Evolutionary conservation across 2,113 vertebrate species (phyloP).

Genomic region (Pterocles orientalis): DNA sequence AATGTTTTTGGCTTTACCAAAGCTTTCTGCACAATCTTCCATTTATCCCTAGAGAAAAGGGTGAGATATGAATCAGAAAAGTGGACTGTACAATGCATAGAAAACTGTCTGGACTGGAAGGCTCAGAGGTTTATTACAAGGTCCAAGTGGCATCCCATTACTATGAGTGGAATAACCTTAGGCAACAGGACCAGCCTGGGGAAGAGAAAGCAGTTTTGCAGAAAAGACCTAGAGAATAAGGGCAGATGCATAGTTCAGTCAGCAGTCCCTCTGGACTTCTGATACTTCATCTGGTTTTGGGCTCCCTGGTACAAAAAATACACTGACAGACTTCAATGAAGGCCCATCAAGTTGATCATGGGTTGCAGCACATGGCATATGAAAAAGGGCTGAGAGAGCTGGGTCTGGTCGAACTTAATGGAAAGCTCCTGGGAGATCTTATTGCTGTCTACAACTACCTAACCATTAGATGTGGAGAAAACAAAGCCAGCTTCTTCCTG

Average conservation of each 20-base stretch:
- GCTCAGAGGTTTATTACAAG: neutral
- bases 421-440: neutral
- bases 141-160: neutral
- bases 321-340: neutral
- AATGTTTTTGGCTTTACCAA: neutral
- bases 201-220: neutral
- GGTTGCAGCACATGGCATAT: neutral
- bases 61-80: neutral
- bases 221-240: neutral
- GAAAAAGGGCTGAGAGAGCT: neutral
- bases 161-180: neutral
- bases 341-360: neutral
- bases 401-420: neutral
- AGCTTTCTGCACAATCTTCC: neutral
- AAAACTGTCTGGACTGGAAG: neutral
- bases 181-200: neutral
- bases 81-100: neutral
- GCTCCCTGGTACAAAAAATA: neutral
- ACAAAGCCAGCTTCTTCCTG: neutral
- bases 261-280: neutral
- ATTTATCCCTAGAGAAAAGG: neutral
- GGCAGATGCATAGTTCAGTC: neutral
- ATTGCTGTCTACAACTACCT: neutral
- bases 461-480: neutral
- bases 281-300: neutral